Evolutionary conservation across 2,888 invertebrate genomes (phyloP), one percentile per base, ranked within the genome.

Genomic region (Hipparchia sbordonii): DNA sequence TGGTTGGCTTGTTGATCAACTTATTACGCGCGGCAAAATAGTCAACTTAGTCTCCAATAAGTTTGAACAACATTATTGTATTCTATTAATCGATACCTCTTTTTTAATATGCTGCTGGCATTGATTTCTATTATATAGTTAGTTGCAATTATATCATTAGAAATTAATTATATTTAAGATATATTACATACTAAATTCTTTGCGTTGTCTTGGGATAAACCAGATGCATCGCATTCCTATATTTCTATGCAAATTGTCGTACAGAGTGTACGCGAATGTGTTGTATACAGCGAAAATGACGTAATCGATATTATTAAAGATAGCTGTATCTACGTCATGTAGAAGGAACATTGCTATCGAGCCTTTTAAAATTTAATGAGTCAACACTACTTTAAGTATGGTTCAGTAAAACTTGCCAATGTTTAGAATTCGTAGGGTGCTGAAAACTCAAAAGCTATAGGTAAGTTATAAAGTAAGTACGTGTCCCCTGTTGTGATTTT

Each of bases 281-380:
- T 83, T 83, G 82, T 84, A 78, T 48, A 48, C 80, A 87, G 85
- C 85, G 83, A 85, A 82, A 82, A 73, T 89, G 87, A 88, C 89
- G 88, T 88, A 86, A 88, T 74, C 79, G 46, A 60, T 56, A 72
- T 77, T 79, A 73, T 76, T 82, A 81, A 80, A 60, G 65, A 61
- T 67, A 48, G 23, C 6, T 57, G 33, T 57, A 39, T 39, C 3
- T 39, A 68, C 56, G 63, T 63, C 46, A 59, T 62, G 57, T 67
- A 62, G 23, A 46, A 54, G 72, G 12, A 51, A 59, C n/a, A n/a
- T 33, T 67, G 12, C 60, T 56, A 7, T 54, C 39, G 70, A 23
- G 48, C 70, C 57, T 57, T 63, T 63, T 70, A 48, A 63, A 46
- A 45, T 46, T 62, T 7, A 52, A n/a, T 54, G 52, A 66, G 33